phyloP scores from a whole-genome alignment of 2,113 vertebrate species.

The Nothocercus julius region DNA sequence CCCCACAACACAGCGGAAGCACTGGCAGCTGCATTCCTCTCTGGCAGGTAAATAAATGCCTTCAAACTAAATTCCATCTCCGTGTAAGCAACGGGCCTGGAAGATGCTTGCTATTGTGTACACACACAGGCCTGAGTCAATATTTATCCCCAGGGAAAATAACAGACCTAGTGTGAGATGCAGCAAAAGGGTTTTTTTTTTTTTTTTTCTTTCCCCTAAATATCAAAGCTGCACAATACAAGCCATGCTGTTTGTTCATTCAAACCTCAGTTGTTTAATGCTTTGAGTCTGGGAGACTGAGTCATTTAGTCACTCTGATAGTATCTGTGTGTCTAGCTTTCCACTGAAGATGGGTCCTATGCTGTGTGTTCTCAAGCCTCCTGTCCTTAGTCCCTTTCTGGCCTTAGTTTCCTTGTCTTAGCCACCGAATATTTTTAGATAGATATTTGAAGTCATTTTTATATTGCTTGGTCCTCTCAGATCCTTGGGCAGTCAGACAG shows the following conservation, averaged over 20 bases:
- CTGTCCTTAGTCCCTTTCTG: background rate
- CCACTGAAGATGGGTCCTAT: background rate
- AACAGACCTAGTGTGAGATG: constrained; percentile 15
- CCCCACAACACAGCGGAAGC: background rate
- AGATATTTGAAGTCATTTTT: background rate
- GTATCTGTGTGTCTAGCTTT: background rate
- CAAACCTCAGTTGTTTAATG: background rate
- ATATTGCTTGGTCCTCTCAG: background rate
- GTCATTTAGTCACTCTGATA: background rate
- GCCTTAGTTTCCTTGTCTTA: background rate
- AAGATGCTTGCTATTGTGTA: constrained; percentile 52
- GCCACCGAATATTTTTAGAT: background rate
- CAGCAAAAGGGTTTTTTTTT: background rate
- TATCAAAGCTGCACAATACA: background rate
- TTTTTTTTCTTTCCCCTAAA: background rate
- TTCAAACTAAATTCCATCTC: constrained; percentile 31
- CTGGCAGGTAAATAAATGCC: constrained; percentile 55
- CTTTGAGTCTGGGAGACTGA: background rate
- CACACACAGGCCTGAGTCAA: constrained; percentile 42
- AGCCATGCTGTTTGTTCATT: constrained; percentile 7
- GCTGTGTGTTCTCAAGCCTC: background rate
- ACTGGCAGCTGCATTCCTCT: background rate
- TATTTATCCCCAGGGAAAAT: constrained; percentile 57
- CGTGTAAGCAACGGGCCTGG: constrained; percentile 34
- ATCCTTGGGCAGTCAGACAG: background rate